These are phyloP conservation scores for Aphelinus atriplicis DNA, from an alignment of 1,140 invertebrate species.

Conservation along the genomic window DNA sequence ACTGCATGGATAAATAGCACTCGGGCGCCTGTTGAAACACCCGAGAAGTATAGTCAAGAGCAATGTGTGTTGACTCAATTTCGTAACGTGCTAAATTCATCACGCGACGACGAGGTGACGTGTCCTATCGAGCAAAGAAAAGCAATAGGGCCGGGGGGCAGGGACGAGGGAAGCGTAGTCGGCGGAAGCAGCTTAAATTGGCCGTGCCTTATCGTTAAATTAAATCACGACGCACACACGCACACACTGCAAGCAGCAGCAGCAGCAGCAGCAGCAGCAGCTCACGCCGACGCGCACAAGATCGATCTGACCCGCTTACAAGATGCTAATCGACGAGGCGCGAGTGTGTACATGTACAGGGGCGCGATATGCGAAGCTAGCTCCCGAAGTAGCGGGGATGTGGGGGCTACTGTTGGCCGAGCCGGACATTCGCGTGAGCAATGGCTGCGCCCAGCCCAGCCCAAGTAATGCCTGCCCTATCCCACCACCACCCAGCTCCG, in stretches of 20 bases:
- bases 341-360: conserved; percentile 7
- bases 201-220: conserved; percentile 33
- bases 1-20: too few species aligned
- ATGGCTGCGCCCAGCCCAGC: conserved; percentile 15
- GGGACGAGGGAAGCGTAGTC: background rate
- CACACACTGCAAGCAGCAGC: background rate
- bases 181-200: conserved; percentile 36
- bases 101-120: background rate
- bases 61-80: background rate
- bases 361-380: background rate
- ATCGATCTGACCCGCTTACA: conserved; percentile 33
- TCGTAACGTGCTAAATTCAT: conserved; percentile 7
- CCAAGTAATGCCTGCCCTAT: conserved; percentile 27
- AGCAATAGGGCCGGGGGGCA: background rate
- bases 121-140: background rate
- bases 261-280: background rate
- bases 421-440: conserved; percentile 34
- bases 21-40: too few species aligned
- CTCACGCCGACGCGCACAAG: conserved; percentile 9
- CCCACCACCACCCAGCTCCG: too few species aligned
- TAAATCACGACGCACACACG: conserved; percentile 20
- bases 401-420: too few species aligned
- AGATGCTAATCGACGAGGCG: conserved; percentile 27
- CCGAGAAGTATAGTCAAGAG: background rate
- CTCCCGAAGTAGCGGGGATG: too few species aligned